Conservation (phyloP, 2,797 vertebrate genomes). For the Chelmon rostratus region DNA sequence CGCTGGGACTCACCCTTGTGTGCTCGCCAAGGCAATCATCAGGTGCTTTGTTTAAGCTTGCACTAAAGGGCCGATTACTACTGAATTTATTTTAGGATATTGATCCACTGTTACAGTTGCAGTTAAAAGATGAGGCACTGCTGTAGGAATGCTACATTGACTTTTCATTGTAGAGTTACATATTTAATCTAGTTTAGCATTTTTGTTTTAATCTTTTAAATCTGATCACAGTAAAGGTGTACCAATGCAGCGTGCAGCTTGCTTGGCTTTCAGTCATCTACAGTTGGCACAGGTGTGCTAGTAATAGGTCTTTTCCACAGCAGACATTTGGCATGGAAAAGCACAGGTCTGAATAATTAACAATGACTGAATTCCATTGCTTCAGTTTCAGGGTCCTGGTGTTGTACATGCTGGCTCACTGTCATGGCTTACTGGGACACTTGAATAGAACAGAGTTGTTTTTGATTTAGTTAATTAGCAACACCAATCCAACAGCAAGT, state of each 20-base stretch:
- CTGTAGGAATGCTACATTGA: background rate
- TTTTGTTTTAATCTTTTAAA: background rate
- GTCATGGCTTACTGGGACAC: too few species aligned
- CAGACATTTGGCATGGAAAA: background rate
- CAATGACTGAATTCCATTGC: background rate
- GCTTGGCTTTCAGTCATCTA: background rate
- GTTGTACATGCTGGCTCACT: background rate
- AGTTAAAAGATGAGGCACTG: background rate
- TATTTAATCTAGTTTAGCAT: too few species aligned
- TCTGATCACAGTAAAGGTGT: background rate
- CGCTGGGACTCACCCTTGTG: conserved; percentile 69
- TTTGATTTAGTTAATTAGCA: background rate
- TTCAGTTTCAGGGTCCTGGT: background rate
- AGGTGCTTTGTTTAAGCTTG: conserved; percentile 64
- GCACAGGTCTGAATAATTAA: background rate
- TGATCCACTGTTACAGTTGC: background rate
- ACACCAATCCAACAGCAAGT: background rate
- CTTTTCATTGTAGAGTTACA: background rate
- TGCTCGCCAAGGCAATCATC: conserved; percentile 62
- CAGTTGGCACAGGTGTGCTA: background rate
- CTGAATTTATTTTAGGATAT: conserved; percentile 9
- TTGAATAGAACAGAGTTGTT: background rate
- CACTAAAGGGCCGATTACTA: conserved; percentile 31
- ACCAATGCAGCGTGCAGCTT: background rate
- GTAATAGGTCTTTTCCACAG: background rate